A percentile compares a stretch with the other conserved stretches of the same genome.
These are phyloP conservation scores for Bettongia penicillata DNA, from an alignment of 2,113 vertebrate genomes.

Conservation along the genomic window DNA sequence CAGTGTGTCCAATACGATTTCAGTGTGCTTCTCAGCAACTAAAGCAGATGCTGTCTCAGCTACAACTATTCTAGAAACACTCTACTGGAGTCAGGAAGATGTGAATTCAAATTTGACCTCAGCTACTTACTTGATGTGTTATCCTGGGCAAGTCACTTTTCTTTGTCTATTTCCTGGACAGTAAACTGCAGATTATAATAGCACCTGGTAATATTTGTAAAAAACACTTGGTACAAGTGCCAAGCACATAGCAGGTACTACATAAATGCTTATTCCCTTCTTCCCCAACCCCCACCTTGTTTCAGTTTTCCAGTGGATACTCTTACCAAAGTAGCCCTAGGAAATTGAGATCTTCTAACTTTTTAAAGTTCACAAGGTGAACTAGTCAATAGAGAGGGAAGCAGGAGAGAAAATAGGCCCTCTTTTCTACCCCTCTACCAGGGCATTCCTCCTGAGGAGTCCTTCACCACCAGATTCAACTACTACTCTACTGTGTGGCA, in stretches of 20 bases:
- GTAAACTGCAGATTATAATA: not conserved
- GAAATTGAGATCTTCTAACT: not conserved
- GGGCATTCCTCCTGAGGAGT: not conserved
- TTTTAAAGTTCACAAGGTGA: not conserved
- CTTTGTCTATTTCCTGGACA: too few species aligned
- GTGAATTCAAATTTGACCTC: not conserved
- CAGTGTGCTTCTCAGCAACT: not conserved
- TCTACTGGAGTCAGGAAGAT: not conserved
- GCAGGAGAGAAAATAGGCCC: not conserved
- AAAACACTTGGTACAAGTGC: not conserved
- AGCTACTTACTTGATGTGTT: not conserved
- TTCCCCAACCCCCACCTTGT: too few species aligned
- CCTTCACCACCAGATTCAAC: not conserved
- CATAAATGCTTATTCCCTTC: not conserved
- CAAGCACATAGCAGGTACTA: not conserved
- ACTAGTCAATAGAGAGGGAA: not conserved
- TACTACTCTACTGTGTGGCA: not conserved
- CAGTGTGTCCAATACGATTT: not conserved
- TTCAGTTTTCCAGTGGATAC: not conserved
- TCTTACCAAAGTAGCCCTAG: not conserved
- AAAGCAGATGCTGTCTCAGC: not conserved
- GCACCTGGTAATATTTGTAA: not conserved
- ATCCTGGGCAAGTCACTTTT: not conserved
- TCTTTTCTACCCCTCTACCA: not conserved
- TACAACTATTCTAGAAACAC: not conserved